These are phyloP conservation scores for Metallyticus violacea DNA, from an alignment of 2,888 invertebrate genomes.

Conservation along the genomic window DNA sequence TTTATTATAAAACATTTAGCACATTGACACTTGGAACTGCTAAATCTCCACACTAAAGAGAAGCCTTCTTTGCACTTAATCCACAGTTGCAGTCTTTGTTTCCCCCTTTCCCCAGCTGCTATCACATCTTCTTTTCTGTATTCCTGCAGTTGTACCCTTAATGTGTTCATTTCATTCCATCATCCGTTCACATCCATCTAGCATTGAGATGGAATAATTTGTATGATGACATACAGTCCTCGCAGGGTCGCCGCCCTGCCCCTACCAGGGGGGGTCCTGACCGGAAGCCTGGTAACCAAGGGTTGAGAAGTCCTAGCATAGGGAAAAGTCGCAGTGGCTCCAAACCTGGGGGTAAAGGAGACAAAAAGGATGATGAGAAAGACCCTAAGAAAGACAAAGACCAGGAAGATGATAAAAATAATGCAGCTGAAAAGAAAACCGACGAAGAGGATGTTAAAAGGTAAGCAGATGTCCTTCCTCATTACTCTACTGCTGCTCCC, in stretches of 20 bases:
- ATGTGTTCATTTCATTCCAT: neutral
- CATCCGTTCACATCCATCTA: neutral
- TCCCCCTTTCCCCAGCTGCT: neutral
- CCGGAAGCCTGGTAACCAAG: constrained; percentile 22
- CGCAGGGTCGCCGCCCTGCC: constrained; percentile 19
- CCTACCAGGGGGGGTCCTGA: constrained; percentile 17
- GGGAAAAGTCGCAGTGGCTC: constrained; percentile 18
- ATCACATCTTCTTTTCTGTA: neutral
- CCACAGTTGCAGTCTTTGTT: neutral
- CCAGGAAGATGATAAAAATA: constrained; percentile 17
- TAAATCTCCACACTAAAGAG: neutral
- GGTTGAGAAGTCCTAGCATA: constrained; percentile 26
- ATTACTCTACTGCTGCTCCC: constrained; percentile 4
- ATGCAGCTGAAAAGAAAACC: constrained; percentile 10
- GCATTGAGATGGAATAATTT: neutral
- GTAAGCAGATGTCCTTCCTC: constrained; percentile 22
- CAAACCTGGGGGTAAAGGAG: constrained; percentile 20
- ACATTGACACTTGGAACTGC: neutral
- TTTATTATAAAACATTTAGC: neutral
- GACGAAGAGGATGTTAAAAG: constrained; percentile 25
- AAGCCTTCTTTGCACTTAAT: neutral
- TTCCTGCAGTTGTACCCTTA: neutral
- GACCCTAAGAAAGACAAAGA: constrained; percentile 20
- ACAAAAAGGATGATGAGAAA: constrained; percentile 22
- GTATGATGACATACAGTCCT: constrained; percentile 14